Evolutionary conservation across 35 echinoderm and acorn worm genomes (phyloP), one percentile per base, ranked within the genome.

Genomic region (Holothuria glaberrima): DNA sequence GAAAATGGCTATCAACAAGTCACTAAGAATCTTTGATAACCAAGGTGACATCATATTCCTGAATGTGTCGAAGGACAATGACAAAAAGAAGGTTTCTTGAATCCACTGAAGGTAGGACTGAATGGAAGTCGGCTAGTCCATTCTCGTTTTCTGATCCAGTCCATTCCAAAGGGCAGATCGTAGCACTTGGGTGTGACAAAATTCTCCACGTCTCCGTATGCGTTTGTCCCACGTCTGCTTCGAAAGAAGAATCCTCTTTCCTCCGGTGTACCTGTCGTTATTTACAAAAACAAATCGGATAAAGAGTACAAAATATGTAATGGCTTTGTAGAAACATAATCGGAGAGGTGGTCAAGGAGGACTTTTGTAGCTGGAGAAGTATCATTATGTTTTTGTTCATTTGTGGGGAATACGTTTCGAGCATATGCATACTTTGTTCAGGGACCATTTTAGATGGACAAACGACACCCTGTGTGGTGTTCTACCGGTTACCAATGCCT

Each of bases 101-200:
- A 78, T 52, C 74, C 74, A 22, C 21, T 78, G 27, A 78, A 78
- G 25, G 74, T 78, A 26, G 74, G 74, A 52, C 74, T 78, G 21
- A 50, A 78, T 12, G 74, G 74, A 5, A 78, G 26, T 2, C 44
- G 20, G 7, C 74, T 20, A 1, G 28, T 13, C 0, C 44, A 28
- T 38, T 21, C 10, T 48, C 22, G 12, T 22, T 25, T 14, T n/a
- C 13, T 78, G 4, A 78, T 46, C 74, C 74, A n/a, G 7, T 20
- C 35, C 74, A 78, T 78, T 28, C 74, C 35, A 78, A 78, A 78
- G 10, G 74, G 74, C 5, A 78, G 74, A 48, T 78, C 41, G 74
- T 78, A 78, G 41, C 74, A 78, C 29, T 18, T 7, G n/a, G 41
- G 20, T 19, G 0, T 20, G 12, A 26, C 44, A 7, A 14, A 48